phyloP scores from a whole-genome alignment of 2,113 vertebrate genomes.

The Platysternon megacephalum region DNA sequence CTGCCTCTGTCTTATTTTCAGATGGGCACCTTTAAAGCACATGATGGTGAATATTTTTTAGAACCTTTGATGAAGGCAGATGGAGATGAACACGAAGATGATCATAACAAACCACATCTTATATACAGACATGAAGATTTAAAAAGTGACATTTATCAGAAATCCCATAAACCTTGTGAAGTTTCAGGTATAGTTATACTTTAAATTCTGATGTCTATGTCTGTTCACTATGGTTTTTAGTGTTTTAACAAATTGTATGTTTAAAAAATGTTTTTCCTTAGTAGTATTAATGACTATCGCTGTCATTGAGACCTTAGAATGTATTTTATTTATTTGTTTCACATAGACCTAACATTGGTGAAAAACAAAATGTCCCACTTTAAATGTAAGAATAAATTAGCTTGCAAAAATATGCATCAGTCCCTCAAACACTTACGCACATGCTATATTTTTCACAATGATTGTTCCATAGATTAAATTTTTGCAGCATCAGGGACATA shows the following conservation, averaged over 20 bases:
- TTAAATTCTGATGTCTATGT: background rate
- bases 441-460: background rate
- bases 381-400: background rate
- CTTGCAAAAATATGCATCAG: background rate
- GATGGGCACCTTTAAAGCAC: conserved; percentile 85
- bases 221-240: background rate
- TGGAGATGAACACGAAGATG: conserved; percentile 88
- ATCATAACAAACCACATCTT: conserved; percentile 94
- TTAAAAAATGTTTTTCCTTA: background rate
- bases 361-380: background rate
- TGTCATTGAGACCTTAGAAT: background rate
- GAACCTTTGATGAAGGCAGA: conserved; percentile 88
- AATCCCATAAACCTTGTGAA: conserved; percentile 79
- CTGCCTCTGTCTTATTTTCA: conserved; percentile 52
- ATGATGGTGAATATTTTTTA: conserved; percentile 94
- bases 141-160: conserved; percentile 50
- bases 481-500: background rate
- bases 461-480: background rate
- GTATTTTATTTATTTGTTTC: background rate
- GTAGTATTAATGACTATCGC: background rate
- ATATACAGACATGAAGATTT: conserved; percentile 88
- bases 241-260: background rate
- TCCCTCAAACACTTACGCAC: background rate
- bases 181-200: conserved; percentile 86
- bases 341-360: background rate